Percentiles rank a stretch among this genome's conserved stretches.
Evolutionary conservation across 30 jellyfish, hydroid and myxozoan genomes (phyloP).

Genomic region (Aurelia sp.): DNA sequence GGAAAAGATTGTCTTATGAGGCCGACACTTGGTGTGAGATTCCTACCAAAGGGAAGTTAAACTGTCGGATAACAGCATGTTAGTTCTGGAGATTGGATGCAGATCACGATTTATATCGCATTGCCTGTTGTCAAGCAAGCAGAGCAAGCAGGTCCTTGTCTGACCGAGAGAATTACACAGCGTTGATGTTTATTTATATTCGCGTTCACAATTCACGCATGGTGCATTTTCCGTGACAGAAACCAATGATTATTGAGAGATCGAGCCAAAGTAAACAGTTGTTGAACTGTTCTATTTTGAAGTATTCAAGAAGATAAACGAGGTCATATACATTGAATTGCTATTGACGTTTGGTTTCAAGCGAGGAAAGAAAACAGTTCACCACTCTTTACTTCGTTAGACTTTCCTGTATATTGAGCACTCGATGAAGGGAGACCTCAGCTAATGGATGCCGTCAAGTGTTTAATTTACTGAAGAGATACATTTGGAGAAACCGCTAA

Average conservation of each 20-base stretch:
- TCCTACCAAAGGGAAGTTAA: conserved; percentile 40
- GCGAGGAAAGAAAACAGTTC: background rate
- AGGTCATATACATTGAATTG: conserved; percentile 11
- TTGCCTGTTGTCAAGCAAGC: background rate
- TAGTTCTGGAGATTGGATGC: conserved; percentile 2
- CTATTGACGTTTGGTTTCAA: background rate
- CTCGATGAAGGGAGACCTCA: background rate
- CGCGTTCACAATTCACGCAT: background rate
- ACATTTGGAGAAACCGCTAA: background rate
- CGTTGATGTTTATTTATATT: background rate
- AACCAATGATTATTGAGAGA: conserved; percentile 25
- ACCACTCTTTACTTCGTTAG: no score
- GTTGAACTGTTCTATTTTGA: conserved; percentile 24
- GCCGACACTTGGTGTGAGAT: conserved; percentile 38
- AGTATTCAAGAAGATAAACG: conserved; percentile 13
- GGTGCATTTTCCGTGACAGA: conserved; percentile 20
- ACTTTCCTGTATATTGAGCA: background rate
- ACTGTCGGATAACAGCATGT: conserved; percentile 54
- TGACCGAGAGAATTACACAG: background rate
- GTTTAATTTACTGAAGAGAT: background rate
- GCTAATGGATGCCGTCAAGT: background rate
- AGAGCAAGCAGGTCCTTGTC: background rate
- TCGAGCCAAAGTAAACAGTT: conserved; percentile 20
- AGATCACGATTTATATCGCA: background rate
- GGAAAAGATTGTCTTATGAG: conserved; percentile 12